Evolutionary conservation across 2,113 vertebrate genomes (phyloP), one percentile per base, ranked within the genome.

Genomic region (Phasianus colchicus): DNA sequence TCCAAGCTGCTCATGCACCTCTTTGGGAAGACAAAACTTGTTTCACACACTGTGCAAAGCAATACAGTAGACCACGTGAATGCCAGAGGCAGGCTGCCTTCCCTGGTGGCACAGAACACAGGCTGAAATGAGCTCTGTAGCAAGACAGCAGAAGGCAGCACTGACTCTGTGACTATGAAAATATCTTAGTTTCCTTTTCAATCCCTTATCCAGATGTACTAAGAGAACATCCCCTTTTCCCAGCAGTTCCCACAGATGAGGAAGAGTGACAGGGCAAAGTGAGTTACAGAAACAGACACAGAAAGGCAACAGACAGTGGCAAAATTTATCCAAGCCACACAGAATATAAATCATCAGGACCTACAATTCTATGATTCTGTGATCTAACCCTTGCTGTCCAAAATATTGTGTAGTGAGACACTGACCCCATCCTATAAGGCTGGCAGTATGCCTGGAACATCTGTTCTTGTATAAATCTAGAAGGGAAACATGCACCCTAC

Each of bases 1-100:
- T 87, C 38, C 64, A 85, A 20, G 76, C 84, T 71, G 84, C 61
- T 92, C 82, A 67, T 67, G 69, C 66, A 93, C 21, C 34, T 71
- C 65, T 81, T 70, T 0, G 0, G 88, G 55, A 73, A 3, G 13
- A 77, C 86, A 77, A 25, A 40, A 47, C 47, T 89, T 13, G 0
- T 6, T 87, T 63, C 77, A 63, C 32, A 77, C 72, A 34, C 12
- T 71, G 48, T 52, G 50, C 55, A 86, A 32, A 17, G 80, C 42
- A 24, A 63, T 21, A 66, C 58, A 29, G 43, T n/a, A 29, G 81
- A 22, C 13, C 2, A 9, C 3, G 76, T 1, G 0, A 34, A 22
- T 4, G 25, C 20, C 47, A 80, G 45, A 77, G 27, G 42, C 63
- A 2, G 4, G 42, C 19, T 30, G 24, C 25, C 57, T 80, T 86